Evolutionary conservation across 2,888 invertebrate species (phyloP), one percentile per base, ranked within the genome.

Genomic region (Agriotes lineatus): DNA sequence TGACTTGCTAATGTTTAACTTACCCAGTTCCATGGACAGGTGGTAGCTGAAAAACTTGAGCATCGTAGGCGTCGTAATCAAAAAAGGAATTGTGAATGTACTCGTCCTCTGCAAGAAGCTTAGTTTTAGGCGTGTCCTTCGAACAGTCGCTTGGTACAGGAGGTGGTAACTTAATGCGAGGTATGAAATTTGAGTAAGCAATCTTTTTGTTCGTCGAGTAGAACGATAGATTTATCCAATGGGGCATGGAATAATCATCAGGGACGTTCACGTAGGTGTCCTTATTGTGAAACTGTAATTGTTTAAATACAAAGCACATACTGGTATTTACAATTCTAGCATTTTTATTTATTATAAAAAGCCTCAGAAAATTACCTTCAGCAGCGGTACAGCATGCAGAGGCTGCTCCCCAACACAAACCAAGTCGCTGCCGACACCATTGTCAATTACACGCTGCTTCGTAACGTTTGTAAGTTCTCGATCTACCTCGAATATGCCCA

Each of bases 401-500:
- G 99, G 99, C 82, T 99, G 99, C 83, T 99, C 99, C 1, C 99
- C 99, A 18, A 99, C 95, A 83, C 98, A 99, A 4, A 99, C 98
- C 74, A 99, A 88, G 85, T 99, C 98, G 82, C 96, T 96, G 14
- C 97, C 97, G 10, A 97, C 96, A 59, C 99, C 99, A 82, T 98
- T 97, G 84, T 99, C 99, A 74, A 99, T 99, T 75, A 99, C 96
- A 71, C 99, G 88, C 84, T 99, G 99, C 85, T 99, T 99, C 0
- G 99, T 99, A 19, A 99, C 96, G 82, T 97, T 97, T 0, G 97
- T 97, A 19, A 99, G 86, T 83, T 97, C 97, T 69, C 98, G 88
- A 83, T 99, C 98, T 0, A 99, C 99, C 85, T 99, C 97, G 85
- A 99, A 99, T 0, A 99, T 97, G 0, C 99, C 99, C 4, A 97